Evolutionary conservation across 2,113 vertebrate genomes (phyloP).

Genomic region (Podiceps cristatus): DNA sequence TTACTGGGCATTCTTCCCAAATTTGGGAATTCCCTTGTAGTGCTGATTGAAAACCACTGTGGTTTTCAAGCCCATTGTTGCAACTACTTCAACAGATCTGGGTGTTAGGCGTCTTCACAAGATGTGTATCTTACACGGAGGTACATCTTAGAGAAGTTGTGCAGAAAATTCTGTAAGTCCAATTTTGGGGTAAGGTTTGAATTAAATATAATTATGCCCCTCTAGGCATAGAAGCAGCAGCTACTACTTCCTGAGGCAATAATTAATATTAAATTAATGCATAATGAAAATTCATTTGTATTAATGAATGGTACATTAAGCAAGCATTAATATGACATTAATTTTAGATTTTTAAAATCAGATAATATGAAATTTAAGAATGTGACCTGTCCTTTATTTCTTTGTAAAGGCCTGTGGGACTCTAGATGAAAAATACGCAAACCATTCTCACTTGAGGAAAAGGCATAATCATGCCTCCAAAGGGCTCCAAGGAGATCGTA

Average conservation of each 20-base stretch:
- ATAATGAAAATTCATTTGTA: constrained; percentile 47
- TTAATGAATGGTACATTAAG: constrained; percentile 44
- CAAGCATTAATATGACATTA: constrained; percentile 1
- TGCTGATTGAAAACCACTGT: background rate
- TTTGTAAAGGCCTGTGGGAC: background rate
- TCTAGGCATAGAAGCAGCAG: background rate
- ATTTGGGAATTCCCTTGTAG: background rate
- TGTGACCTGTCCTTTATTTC: background rate
- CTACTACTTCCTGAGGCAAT: background rate
- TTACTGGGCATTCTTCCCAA: background rate
- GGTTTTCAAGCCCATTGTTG: background rate
- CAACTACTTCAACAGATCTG: background rate
- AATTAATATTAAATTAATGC: constrained; percentile 47
- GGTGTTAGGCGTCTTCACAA: background rate
- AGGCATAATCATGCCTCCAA: background rate
- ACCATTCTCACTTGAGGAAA: background rate
- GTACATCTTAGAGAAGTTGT: background rate
- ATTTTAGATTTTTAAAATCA: background rate
- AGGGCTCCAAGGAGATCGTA: background rate
- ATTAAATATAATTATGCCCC: background rate
- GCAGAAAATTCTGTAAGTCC: background rate
- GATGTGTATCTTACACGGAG: background rate
- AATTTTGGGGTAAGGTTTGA: background rate
- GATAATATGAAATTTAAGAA: background rate
- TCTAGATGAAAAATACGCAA: background rate